phyloP scores from a whole-genome alignment of 2,888 invertebrate genomes.

The Acholoe squamosa region DNA sequence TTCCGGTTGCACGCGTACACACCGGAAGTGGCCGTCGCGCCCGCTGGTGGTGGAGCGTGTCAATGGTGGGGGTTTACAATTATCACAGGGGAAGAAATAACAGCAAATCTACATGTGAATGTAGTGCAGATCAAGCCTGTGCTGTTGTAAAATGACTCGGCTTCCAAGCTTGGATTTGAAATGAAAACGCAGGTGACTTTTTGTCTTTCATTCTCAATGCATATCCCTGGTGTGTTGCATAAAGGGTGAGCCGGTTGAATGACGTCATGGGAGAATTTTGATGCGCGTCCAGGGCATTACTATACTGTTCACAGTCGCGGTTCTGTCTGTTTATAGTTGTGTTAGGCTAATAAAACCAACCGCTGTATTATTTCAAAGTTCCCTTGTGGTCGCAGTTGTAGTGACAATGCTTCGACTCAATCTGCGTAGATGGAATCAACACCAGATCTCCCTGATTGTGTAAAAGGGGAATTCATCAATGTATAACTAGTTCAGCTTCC shows the following conservation, averaged over 20 bases:
- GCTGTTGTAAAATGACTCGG: background rate
- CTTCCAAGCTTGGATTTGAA: background rate
- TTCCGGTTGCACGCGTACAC: background rate
- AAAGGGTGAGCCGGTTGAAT: background rate
- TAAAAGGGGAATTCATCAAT: too few relatives aligned
- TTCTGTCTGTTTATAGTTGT: too few relatives aligned
- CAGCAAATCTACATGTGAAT: conserved; percentile 23
- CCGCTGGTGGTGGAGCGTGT: conserved; percentile 5
- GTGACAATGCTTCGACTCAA: too few relatives aligned
- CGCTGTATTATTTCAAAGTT: too few relatives aligned
- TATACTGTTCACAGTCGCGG: too few relatives aligned
- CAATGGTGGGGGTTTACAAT: conserved; percentile 5
- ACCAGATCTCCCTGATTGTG: too few relatives aligned
- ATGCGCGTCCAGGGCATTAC: too few relatives aligned
- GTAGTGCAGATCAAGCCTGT: background rate
- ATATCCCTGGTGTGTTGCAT: background rate
- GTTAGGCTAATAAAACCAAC: too few relatives aligned
- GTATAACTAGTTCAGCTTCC: too few relatives aligned
- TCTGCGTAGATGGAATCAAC: too few relatives aligned
- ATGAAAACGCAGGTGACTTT: conserved; percentile 10
- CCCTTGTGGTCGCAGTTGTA: too few relatives aligned
- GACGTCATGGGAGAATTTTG: too few relatives aligned
- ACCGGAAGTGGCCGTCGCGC: background rate
- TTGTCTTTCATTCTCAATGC: background rate
- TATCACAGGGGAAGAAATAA: background rate